Base-by-base conservation (phyloP, 2,113 vertebrate genomes). In the Corythaixoides concolor region DNA sequence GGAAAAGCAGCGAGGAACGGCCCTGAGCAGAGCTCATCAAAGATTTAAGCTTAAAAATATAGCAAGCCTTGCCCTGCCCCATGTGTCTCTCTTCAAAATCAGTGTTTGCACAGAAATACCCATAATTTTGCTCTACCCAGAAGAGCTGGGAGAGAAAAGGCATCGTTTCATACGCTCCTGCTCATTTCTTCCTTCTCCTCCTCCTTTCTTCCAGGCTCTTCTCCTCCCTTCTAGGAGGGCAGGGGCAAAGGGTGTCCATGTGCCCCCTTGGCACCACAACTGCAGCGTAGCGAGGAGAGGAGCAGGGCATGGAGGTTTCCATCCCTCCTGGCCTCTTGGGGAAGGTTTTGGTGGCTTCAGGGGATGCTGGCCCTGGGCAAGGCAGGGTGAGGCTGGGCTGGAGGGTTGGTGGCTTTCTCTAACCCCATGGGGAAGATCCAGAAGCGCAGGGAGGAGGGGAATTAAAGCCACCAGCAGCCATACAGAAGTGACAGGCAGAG, bases 401-500 rank as follows among this genome's bases (percentile, higher is more conserved):
- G 39, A 93, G 22, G 30, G 27, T 64, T 90, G 59, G 37, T 70
- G 16, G 27, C 12, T 95, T 90, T 72, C 47, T 81, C 92, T 93
- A 80, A 67, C 63, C 79, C 93, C 32, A 17, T 81, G 72, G 66
- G 84, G 88, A 87, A 95, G 72, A 93, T 68, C 67, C 91, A 32
- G 69, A 91, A 66, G 69, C 15, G 11, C 69, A 58, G 41, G 70
- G 49, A 91, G 58, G 49, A 49, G 35, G 28, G 58, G 41, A 87
- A 95, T 39, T 87, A 95, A 89, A 96, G 70, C 66, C n/a, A 28
- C 56, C 60, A 79, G 52, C 85, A 94, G 92, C 83, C 84, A 97
- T 92, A 90, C 64, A 90, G 27, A 95, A 95, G 56, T 7, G 66
- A 93, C 70, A 95, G 92, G 75, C 43, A 85, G 82, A 62, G 62